phyloP scores from a whole-genome alignment of 2,888 invertebrate genomes.

The Leistus spinibarbis region DNA sequence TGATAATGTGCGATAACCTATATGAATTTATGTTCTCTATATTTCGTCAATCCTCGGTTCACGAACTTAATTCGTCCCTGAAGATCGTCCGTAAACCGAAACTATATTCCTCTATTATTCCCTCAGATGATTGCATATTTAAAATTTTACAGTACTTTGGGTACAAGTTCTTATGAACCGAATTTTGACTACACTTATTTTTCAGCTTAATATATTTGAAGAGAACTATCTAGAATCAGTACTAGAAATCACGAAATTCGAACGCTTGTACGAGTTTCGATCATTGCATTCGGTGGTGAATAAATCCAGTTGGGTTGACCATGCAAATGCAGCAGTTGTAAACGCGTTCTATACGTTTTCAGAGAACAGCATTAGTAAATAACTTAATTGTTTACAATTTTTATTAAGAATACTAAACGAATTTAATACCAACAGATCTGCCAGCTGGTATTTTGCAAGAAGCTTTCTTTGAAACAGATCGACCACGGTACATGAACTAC shows the following conservation, averaged over 20 bases:
- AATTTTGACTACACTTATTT: constrained; percentile 32
- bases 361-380: constrained; percentile 80
- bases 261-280: constrained; percentile 58
- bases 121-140: no score
- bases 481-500: constrained; percentile 86
- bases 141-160: no score
- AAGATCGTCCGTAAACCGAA: no score
- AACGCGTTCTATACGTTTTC: constrained; percentile 80
- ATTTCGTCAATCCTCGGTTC: no score
- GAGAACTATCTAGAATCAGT: constrained; percentile 73
- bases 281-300: constrained; percentile 71
- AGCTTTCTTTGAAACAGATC: constrained; percentile 79
- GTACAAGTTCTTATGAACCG: no score
- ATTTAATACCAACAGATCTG: constrained; percentile 66
- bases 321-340: constrained; percentile 76
- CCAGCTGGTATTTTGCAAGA: constrained; percentile 89
- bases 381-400: neutral
- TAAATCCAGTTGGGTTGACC: constrained; percentile 78
- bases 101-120: no score
- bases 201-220: constrained; percentile 67
- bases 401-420: neutral
- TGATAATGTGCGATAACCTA: no score
- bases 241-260: constrained; percentile 56
- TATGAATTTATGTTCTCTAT: no score
- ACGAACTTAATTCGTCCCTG: no score